Conservation (phyloP, 2,797 vertebrate genomes). For the Chloroceryle inda region DNA sequence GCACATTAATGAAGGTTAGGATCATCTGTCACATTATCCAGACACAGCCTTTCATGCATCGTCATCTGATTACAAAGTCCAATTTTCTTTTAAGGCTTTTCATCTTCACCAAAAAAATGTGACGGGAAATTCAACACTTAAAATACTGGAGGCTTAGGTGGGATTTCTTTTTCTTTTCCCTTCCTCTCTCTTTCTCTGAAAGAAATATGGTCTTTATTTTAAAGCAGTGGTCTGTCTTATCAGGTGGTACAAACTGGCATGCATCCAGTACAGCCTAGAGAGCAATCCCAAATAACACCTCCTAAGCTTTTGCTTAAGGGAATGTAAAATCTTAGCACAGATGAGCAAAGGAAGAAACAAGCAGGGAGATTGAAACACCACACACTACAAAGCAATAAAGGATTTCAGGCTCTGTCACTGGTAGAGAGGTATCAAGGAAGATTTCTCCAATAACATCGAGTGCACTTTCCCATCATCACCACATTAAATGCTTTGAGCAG, state of each 20-base stretch:
- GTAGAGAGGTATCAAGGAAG: not conserved
- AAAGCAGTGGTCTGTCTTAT: not conserved
- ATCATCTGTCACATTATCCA: conserved; percentile 72
- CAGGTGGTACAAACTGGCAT: not conserved
- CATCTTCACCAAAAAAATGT: conserved; percentile 29
- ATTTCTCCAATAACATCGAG: not conserved
- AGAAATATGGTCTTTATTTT: not conserved
- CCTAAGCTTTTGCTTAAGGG: not conserved
- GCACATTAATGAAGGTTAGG: conserved; percentile 68
- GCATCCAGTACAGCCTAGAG: not conserved
- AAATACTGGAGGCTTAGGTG: not conserved
- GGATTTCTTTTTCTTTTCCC: not conserved
- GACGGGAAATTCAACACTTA: conserved; percentile 14
- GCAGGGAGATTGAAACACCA: not conserved
- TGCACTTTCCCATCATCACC: not conserved
- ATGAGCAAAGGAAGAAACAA: not conserved
- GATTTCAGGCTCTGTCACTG: not conserved
- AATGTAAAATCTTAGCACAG: not conserved
- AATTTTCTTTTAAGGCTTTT: conserved; percentile 37
- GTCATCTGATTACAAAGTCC: conserved; percentile 59
- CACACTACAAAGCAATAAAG: not conserved
- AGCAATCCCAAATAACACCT: not conserved
- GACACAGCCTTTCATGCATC: conserved; percentile 57
- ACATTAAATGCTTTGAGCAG: not conserved
- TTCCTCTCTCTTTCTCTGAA: fast-evolving